Evolutionary conservation across 2,113 vertebrate genomes (phyloP).

Genomic region (Zosterops pallidus): DNA sequence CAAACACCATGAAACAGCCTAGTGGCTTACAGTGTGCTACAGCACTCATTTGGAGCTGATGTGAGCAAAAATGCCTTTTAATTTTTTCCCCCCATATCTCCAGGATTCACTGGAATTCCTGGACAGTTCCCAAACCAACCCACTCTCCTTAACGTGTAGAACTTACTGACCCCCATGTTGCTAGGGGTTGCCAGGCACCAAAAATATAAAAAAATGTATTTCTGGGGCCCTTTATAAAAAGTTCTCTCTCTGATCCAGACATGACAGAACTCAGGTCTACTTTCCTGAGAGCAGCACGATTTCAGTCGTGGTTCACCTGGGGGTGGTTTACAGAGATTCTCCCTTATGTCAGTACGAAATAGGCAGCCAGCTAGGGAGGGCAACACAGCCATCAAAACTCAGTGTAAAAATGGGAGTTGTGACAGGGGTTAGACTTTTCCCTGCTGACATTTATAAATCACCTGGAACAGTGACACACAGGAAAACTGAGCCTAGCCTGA

Average conservation of each 20-base stretch:
- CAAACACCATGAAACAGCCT: background rate
- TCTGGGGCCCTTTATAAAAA: background rate
- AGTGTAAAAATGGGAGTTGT: background rate
- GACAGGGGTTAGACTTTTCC: background rate
- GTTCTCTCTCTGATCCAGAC: background rate
- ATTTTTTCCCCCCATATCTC: rapidly evolving
- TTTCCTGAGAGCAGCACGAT: background rate
- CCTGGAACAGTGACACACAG: background rate
- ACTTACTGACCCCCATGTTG: background rate
- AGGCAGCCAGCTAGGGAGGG: background rate
- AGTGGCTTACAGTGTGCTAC: background rate
- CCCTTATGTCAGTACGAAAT: background rate
- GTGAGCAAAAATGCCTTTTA: background rate
- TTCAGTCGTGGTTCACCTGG: background rate
- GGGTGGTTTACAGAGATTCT: background rate
- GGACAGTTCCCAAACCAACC: background rate
- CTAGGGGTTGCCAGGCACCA: background rate
- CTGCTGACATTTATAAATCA: background rate
- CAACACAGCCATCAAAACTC: background rate
- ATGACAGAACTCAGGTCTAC: background rate
- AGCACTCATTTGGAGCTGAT: background rate
- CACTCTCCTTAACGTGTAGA: background rate
- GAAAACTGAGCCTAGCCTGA: background rate
- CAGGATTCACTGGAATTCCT: background rate
- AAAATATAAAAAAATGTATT: background rate